Percentiles rank a stretch among this genome's conserved stretches.
phyloP scores from a whole-genome alignment of 2,888 invertebrate species.

The Anticlea derivata region DNA sequence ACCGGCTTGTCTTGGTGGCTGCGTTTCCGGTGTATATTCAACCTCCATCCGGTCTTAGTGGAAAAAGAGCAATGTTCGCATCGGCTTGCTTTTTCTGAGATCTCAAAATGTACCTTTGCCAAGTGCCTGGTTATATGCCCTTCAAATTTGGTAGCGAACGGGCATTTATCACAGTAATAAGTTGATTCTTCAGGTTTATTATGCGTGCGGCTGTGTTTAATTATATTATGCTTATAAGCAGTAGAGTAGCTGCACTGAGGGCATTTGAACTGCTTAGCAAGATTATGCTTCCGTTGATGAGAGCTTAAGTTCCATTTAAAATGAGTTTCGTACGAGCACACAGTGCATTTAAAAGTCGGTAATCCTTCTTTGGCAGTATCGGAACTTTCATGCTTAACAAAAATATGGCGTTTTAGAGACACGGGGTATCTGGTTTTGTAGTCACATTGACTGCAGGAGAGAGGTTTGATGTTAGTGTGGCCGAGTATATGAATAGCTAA shows the following conservation, averaged over 20 bases:
- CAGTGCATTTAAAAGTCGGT: constrained; percentile 27
- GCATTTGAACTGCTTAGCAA: constrained; percentile 11
- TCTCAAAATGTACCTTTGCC: constrained; percentile 61
- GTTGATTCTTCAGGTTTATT: constrained; percentile 32
- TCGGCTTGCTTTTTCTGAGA: constrained; percentile 52
- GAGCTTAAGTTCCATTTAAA: constrained; percentile 48
- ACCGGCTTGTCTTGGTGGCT: constrained; percentile 48
- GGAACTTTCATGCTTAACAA: constrained; percentile 48
- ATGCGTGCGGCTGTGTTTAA: constrained; percentile 50
- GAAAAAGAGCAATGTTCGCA: constrained; percentile 64
- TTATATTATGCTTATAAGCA: constrained; percentile 47
- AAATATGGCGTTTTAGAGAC: constrained; percentile 51
- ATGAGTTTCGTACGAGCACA: constrained; percentile 37
- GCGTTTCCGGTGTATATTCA: constrained; percentile 58
- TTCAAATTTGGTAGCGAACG: constrained; percentile 57
- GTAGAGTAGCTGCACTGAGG: constrained; percentile 25
- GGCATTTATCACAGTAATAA: constrained; percentile 62
- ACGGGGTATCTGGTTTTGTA: constrained; percentile 59
- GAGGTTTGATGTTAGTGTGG: constrained; percentile 49
- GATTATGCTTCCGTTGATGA: constrained; percentile 40
- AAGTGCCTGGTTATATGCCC: constrained; percentile 64
- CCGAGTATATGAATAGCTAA: constrained; percentile 50
- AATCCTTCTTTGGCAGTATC: constrained; percentile 4
- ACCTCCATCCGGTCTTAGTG: constrained; percentile 57
- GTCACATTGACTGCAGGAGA: constrained; percentile 47